phyloP scores from a whole-genome alignment of 1,140 invertebrate species.

The Parasteatoda tepidariorum region DNA sequence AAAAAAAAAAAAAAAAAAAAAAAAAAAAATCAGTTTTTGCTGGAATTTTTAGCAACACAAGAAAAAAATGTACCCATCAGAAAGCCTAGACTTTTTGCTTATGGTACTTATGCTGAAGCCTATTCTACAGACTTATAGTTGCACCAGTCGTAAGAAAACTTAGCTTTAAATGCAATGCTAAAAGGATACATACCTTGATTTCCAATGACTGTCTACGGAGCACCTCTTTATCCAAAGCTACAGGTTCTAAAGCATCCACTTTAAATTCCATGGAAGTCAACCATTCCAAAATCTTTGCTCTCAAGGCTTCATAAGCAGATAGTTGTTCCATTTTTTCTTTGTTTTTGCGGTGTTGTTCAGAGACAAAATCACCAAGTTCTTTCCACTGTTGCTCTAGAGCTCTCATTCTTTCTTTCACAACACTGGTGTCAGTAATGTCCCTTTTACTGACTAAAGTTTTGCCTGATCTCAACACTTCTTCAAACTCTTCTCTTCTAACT shows the following conservation, averaged over 20 bases:
- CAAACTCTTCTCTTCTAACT: conserved; percentile 75
- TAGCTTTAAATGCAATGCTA: too few relatives aligned
- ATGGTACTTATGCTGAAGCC: too few relatives aligned
- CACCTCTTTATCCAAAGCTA: conserved; percentile 87
- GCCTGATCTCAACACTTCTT: conserved; percentile 82
- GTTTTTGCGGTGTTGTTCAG: conserved; percentile 85
- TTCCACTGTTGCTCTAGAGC: conserved; percentile 87
- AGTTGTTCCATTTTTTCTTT: conserved; percentile 85
- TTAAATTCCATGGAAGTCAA: conserved; percentile 82
- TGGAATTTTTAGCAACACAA: too few relatives aligned
- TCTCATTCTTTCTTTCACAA: conserved; percentile 83
- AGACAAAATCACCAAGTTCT: conserved; percentile 81
- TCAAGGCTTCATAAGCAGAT: conserved; percentile 84
- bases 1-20: too few relatives aligned
- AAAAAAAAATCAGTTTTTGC: too few relatives aligned
- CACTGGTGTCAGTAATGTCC: conserved; percentile 87
- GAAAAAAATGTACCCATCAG: too few relatives aligned
- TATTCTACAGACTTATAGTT: too few relatives aligned
- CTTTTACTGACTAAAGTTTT: conserved; percentile 87
- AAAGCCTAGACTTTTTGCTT: too few relatives aligned
- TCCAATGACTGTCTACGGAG: conserved; percentile 87
- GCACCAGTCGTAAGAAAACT: too few relatives aligned
- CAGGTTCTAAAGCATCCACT: conserved; percentile 78
- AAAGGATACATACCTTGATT: conserved; percentile 78
- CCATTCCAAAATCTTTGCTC: conserved; percentile 88